Conservation (phyloP, 35 echinoderm and acorn worm genomes). For the Ophioderma brevispina region DNA sequence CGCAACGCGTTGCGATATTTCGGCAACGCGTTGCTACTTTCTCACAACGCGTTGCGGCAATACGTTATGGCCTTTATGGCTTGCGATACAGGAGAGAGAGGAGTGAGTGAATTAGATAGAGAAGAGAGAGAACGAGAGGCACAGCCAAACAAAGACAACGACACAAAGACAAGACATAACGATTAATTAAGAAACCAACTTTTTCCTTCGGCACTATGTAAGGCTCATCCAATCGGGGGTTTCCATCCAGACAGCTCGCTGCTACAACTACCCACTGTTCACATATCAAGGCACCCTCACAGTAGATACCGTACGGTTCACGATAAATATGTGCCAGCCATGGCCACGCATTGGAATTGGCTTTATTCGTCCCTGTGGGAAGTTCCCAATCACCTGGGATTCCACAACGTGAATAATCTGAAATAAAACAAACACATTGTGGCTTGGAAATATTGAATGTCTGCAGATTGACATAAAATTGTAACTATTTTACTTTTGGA, state of each 20-base stretch:
- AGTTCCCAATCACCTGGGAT: slow-evolving; percentile 11
- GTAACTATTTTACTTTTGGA: background rate
- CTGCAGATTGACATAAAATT: background rate
- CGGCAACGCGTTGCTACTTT: too few species aligned
- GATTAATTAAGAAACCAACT: too few species aligned
- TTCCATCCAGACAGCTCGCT: slow-evolving; percentile 14
- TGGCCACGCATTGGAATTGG: slow-evolving; percentile 1
- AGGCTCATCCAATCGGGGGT: too few species aligned
- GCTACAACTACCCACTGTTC: slow-evolving; percentile 51
- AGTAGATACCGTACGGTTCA: background rate
- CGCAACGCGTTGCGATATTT: too few species aligned
- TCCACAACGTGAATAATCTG: slow-evolving; percentile 27
- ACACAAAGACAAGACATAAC: too few species aligned
- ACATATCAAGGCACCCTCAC: slow-evolving; percentile 54
- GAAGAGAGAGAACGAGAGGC: too few species aligned
- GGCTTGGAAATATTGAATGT: background rate
- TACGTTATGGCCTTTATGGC: too few species aligned
- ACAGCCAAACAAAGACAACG: too few species aligned
- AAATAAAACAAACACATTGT: background rate
- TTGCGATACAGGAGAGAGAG: too few species aligned
- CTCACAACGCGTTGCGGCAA: too few species aligned
- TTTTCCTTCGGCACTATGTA: too few species aligned
- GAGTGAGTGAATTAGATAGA: too few species aligned
- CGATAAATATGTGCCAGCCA: slow-evolving; percentile 13
- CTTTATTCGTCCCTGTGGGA: background rate